phyloP scores from a whole-genome alignment of 1,140 invertebrate genomes.

The Procambarus clarkii region DNA sequence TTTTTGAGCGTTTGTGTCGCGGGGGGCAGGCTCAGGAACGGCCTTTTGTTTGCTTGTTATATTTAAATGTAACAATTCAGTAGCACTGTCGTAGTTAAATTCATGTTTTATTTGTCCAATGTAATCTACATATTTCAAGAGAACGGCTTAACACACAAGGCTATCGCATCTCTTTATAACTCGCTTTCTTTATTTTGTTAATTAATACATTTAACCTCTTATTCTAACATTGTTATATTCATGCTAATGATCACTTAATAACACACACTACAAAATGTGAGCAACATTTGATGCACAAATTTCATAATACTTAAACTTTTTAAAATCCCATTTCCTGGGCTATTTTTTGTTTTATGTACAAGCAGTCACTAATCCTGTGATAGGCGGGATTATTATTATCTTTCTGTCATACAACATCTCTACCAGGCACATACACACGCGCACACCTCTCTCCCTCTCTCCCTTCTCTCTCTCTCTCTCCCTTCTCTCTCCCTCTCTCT shows the following conservation, averaged over 20 bases:
- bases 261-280: too few species aligned
- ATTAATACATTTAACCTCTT: not conserved
- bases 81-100: not conserved
- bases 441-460: not conserved
- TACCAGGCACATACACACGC: too few species aligned
- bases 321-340: not conserved
- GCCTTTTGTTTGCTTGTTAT: not conserved
- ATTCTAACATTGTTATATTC: too few species aligned
- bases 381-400: not conserved
- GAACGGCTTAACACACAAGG: not conserved
- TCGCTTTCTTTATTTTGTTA: not conserved
- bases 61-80: not conserved
- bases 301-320: too few species aligned
- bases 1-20: not conserved
- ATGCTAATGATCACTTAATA: too few species aligned
- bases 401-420: too few species aligned
- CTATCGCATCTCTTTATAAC: not conserved
- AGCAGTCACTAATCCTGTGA: not conserved
- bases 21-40: not conserved
- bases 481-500: not conserved
- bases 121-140: not conserved
- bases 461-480: too few species aligned
- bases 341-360: too few species aligned
- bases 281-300: too few species aligned
- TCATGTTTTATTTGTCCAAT: not conserved